Base-by-base conservation (phyloP, 2,113 vertebrate genomes). In the Suricata suricatta region DNA sequence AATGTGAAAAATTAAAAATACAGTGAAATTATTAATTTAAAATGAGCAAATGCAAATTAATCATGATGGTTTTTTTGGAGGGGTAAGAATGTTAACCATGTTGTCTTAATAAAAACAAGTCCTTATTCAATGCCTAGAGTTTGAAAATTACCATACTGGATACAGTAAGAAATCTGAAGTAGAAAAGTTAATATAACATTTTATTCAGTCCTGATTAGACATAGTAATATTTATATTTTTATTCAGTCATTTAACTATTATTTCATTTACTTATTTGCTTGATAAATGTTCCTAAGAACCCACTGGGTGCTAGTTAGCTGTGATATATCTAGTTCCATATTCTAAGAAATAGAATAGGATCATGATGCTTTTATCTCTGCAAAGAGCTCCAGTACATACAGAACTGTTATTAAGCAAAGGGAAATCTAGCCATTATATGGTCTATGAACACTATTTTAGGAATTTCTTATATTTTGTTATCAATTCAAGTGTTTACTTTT, bases 231-330 rank as follows among this genome's bases (percentile, higher is more conserved):
- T 77, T 93, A 7, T 52, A 83, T 54, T 95, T 86, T 90, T 66
- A 74, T 81, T 87, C 47, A 77, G 6, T 77, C 11, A 44, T 52
- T 66, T 21, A 57, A 2, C 6, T 35, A 12, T 83, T 57, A 9
- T 50, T 60, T 47, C 16, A 96, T 82, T 89, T 4, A 87, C 10
- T 93, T 74, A 95, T 87, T 96, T 29, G 44, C 76, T 93, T 86
- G 13, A 88, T 33, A 96, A 82, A 72, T 79, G 17, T 23, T 92
- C n/a, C 79, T 16, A 63, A 88, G 35, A 92, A 54, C 6, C 25
- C 25, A 27, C 11, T 68, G 64, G 29, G 11, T 94, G 2, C 6
- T 27, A n/a, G 7, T 87, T 63, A 83, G 38, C 17, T 12, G n/a
- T 31, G 92, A 12, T 8, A 29, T 90, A 92, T 23, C 16, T 38